Evolutionary conservation across 2,113 vertebrate species (phyloP), one percentile per base, ranked within the genome.

Genomic region (Trichechus manatus): DNA sequence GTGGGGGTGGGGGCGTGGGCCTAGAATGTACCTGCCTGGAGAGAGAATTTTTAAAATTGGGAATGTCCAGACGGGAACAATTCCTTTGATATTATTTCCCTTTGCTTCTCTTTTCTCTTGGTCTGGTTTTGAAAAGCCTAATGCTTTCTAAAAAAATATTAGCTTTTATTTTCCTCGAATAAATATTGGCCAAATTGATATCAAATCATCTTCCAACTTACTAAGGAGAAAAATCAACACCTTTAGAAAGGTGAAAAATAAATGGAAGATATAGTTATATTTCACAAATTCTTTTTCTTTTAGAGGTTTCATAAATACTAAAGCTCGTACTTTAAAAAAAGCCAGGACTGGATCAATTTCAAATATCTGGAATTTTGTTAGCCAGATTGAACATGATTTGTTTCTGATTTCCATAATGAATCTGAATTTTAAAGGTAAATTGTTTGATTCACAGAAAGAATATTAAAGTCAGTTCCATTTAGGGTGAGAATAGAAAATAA

Each of bases 261-360:
- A 83, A n/a, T 63, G 56, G 53, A 87, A 77, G 9, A 25, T 70
- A 29, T 83, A 44, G 64, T 82, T 89, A 81, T 29, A 86, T 85
- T 59, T 61, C 25, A 39, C 75, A 1, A 64, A 80, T 79, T 88
- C 8, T 47, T 88, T 95, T 92, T 86, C 81, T 87, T 44, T 63
- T 78, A n/a, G 44, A 66, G 36, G 53, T 75, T 90, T 80, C 19
- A 42, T 72, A 79, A 68, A 74, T 66, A 61, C 9, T 44, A 72
- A 87, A 89, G 42, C 14, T 82, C 33, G 20, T 64, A 72, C 19
- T 95, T 93, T 91, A 87, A 89, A 94, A 92, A 50, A 94, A 92
- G 50, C 9, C 17, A 72, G n/a, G 17, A 29, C 19, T 36, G 64
- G 36, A 78, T 82, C 63, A 44, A 56, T 15, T 74, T 80, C 7